Base-by-base conservation (phyloP, 2,113 vertebrate species). In the Phrynocephalus versicolor region DNA sequence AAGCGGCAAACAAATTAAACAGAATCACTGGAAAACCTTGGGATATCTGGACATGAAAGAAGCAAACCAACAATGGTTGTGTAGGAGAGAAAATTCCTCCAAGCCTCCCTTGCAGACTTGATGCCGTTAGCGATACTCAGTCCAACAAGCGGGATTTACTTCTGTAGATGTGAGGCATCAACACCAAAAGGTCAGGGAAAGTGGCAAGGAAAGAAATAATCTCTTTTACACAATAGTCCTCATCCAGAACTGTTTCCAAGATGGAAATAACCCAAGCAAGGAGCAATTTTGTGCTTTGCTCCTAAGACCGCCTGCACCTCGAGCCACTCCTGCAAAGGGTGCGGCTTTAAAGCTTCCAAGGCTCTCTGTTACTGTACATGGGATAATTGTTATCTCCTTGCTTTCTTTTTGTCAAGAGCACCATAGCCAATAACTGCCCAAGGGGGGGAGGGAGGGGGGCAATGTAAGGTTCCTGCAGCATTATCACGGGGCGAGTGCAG, bases 401-500 rank as follows among this genome's bases (percentile, higher is more conserved):
- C 85, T 85, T 93, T 81, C 86, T 88, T 92, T 92, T 92, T 90
- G 84, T 87, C 87, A 33, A 86, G 88, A 35, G 88, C 89, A 83
- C 69, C 33, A 2, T 86, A 73, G 78, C 73, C 60, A 60, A 85
- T 37, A 87, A 80, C 86, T 91, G 91, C 88, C 85, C 57, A 27
- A 91, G 89, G 90, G 91, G 82, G 90, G 88, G 85, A 85, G 75
- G 45, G 88, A 84, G 86, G 75, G 45, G 88, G 94, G 94, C n/a
- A n/a, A 91, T 93, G 70, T 12, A 37, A 94, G 89, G 85, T 90
- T 95, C 91, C 94, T 95, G 91, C 92, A 96, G 92, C 96, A 95
- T 85, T 88, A 71, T 79, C 6, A 60, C 23, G 88, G 90, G 91
- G 83, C 89, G 88, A 2, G 37, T 45, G 85, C 91, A 90, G 89